Evolutionary conservation across 2,113 vertebrate species (phyloP).

Genomic region (Baryphthengus martii): DNA sequence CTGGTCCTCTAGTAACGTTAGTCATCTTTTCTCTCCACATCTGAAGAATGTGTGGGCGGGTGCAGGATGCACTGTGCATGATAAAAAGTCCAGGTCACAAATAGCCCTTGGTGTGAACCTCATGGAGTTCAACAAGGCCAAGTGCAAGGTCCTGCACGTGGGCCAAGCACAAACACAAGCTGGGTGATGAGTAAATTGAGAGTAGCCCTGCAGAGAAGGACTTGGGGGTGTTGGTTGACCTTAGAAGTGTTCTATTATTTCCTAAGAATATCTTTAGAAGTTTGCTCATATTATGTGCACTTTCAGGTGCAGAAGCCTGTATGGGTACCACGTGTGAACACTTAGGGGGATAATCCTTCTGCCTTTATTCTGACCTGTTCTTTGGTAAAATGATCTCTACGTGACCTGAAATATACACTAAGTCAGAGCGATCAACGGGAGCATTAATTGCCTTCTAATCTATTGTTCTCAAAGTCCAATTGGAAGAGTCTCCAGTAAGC

Average conservation of each 20-base stretch:
- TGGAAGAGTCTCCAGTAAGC: neutral
- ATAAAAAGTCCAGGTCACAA: neutral
- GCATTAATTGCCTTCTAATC: neutral
- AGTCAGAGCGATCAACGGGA: neutral
- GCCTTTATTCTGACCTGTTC: neutral
- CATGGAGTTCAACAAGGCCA: neutral
- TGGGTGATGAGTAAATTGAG: neutral
- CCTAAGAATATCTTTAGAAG: neutral
- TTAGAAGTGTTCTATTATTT: neutral
- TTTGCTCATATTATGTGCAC: neutral
- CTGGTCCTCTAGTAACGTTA: neutral
- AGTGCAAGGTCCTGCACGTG: neutral
- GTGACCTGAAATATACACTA: neutral
- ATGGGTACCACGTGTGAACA: neutral
- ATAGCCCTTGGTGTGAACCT: neutral
- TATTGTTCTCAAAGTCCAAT: neutral
- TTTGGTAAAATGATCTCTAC: neutral
- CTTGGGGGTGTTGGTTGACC: neutral
- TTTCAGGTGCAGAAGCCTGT: neutral
- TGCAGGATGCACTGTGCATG: neutral
- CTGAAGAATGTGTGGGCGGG: fast-evolving
- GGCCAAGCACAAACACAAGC: neutral
- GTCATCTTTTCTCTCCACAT: neutral
- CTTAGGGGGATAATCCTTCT: neutral
- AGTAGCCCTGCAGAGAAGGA: neutral